A percentile compares a stretch with the other conserved stretches of the same genome.
Conservation (phyloP, 2,113 vertebrate genomes). For the Tachycineta bicolor region DNA sequence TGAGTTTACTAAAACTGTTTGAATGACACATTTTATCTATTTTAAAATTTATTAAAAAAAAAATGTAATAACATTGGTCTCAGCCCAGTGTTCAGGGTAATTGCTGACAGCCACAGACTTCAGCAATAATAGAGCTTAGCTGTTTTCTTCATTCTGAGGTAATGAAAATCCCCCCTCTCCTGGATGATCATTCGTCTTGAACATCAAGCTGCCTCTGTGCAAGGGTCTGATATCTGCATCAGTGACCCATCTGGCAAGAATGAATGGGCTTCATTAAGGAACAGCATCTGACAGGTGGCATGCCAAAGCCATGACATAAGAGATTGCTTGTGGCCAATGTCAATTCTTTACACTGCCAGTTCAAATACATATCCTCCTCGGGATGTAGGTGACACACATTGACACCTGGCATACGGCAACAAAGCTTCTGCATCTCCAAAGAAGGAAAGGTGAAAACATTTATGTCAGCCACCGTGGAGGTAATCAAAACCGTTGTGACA, state of each 20-base stretch:
- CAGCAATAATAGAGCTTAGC: not conserved
- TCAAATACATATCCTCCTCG: not conserved
- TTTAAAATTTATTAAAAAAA: no score
- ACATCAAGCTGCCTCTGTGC: not conserved
- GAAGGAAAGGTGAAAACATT: not conserved
- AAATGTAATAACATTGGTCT: not conserved
- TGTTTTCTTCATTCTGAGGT: not conserved
- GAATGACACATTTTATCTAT: not conserved
- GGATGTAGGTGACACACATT: not conserved
- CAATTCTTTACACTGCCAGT: not conserved
- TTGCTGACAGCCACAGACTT: not conserved
- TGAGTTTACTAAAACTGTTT: not conserved
- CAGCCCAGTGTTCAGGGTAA: not conserved
- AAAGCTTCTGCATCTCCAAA: not conserved
- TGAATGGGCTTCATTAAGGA: not conserved
- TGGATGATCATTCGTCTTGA: not conserved
- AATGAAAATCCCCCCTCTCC: not conserved
- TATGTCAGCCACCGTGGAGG: not conserved
- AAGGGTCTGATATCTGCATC: not conserved
- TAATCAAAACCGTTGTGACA: not conserved
- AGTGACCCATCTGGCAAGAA: not conserved
- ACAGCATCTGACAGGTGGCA: not conserved
- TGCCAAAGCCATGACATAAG: not conserved
- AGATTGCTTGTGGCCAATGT: not conserved
- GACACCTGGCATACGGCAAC: constrained; percentile 22